Evolutionary conservation across 2,113 vertebrate genomes (phyloP).

Genomic region (Takifugu flavidus): DNA sequence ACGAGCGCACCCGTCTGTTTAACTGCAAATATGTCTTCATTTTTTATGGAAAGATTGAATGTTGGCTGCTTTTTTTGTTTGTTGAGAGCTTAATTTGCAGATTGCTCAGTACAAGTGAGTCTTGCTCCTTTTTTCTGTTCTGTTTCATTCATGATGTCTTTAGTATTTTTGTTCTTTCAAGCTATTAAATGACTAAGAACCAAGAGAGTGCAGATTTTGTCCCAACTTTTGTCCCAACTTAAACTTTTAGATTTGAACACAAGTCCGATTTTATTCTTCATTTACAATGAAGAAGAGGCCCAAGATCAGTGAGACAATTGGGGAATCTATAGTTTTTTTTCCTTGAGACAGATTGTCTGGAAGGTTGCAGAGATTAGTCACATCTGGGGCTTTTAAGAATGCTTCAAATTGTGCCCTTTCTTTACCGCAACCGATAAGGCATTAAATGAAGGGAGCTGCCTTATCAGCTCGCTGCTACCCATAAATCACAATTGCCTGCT

Average conservation of each 20-base stretch:
- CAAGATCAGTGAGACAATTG: constrained; percentile 71
- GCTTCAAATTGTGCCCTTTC: constrained; percentile 83
- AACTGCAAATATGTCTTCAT: too few relatives aligned
- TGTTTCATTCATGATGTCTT: too few relatives aligned
- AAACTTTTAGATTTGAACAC: background rate
- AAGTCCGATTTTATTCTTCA: background rate
- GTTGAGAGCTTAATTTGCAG: too few relatives aligned
- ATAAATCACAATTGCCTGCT: constrained; percentile 81
- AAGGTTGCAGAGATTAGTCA: constrained; percentile 80
- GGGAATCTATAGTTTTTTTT: constrained; percentile 75
- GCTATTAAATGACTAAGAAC: too few relatives aligned
- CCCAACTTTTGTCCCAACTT: background rate
- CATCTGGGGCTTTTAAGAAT: constrained; percentile 81
- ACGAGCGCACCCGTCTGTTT: too few relatives aligned
- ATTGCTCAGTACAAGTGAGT: too few relatives aligned
- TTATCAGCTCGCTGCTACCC: constrained; percentile 79
- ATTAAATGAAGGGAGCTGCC: constrained; percentile 79
- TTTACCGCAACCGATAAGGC: constrained; percentile 78
- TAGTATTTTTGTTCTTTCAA: too few relatives aligned
- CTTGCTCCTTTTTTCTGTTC: too few relatives aligned
- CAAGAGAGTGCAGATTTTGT: too few relatives aligned
- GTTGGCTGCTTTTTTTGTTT: too few relatives aligned
- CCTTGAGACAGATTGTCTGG: constrained; percentile 73
- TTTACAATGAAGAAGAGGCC: background rate
- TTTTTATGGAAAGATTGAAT: too few relatives aligned